Conservation (phyloP, 2,797 vertebrate genomes). For the Valencia hispanica region DNA sequence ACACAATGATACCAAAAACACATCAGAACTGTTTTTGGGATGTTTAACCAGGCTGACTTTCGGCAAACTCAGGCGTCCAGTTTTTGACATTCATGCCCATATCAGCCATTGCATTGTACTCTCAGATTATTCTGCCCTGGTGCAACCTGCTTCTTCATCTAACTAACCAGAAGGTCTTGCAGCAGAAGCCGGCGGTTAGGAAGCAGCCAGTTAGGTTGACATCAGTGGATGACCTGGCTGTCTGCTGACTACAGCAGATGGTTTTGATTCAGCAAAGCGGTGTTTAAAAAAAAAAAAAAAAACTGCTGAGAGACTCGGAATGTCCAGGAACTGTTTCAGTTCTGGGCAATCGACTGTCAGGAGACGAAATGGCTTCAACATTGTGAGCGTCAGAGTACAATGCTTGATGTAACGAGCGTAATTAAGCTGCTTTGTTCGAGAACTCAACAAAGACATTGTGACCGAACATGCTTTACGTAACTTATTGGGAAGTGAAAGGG, state of each 20-base stretch:
- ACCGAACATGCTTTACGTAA: conserved; percentile 17
- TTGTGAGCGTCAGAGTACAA: conserved; percentile 69
- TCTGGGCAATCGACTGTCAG: conserved; percentile 83
- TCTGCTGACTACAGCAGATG: conserved; percentile 82
- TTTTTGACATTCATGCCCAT: background rate
- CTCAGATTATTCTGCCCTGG: background rate
- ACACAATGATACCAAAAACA: no score
- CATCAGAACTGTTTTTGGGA: no score
- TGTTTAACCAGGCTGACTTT: no score
- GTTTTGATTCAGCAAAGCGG: conserved; percentile 83
- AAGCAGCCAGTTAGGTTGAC: conserved; percentile 34
- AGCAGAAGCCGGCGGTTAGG: conserved; percentile 21
- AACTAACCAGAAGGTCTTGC: conserved; percentile 14
- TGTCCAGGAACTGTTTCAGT: conserved; percentile 80
- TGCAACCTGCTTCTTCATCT: conserved; percentile 12
- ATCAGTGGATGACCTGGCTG: conserved; percentile 63
- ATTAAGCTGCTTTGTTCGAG: conserved; percentile 31
- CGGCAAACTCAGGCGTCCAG: no score
- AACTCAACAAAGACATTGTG: conserved; percentile 18
- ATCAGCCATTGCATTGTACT: background rate
- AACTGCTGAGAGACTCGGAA: conserved; percentile 71
- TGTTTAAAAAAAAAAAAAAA: conserved; percentile 65
- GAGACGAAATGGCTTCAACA: conserved; percentile 85
- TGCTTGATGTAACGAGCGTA: conserved; percentile 22
- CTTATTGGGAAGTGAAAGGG: conserved; percentile 25